A percentile compares a stretch with the other conserved stretches of the same genome.
These are phyloP conservation scores for Boloria euphrosyne DNA, from an alignment of 2,888 invertebrate genomes.

Conservation along the genomic window DNA sequence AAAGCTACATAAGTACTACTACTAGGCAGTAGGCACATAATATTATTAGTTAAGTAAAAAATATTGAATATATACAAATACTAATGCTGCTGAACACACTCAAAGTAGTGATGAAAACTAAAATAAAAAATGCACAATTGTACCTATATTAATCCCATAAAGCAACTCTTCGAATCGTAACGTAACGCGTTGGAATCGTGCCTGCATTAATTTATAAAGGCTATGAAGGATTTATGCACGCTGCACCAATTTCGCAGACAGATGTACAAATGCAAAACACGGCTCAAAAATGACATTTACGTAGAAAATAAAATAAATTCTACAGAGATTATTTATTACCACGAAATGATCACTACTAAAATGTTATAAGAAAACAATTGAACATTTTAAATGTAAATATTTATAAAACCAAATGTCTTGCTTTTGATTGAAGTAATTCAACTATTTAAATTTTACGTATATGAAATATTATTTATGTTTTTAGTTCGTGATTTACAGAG, in stretches of 20 bases:
- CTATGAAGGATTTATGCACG: conserved; percentile 42
- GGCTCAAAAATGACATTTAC: conserved; percentile 21
- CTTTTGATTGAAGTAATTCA: too few relatives aligned
- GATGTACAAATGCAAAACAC: conserved; percentile 34
- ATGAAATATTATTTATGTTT: too few relatives aligned
- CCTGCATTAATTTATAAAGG: conserved; percentile 42
- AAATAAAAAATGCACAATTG: conserved; percentile 36
- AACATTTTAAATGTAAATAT: too few relatives aligned
- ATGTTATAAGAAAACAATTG: too few relatives aligned
- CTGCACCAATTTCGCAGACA: conserved; percentile 40
- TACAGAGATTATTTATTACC: background rate
- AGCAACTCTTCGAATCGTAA: conserved; percentile 37
- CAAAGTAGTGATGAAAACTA: conserved; percentile 18
- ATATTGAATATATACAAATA: conserved; percentile 4
- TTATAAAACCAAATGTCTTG: too few relatives aligned
- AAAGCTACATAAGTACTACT: too few relatives aligned
- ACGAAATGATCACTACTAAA: too few relatives aligned
- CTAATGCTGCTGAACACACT: background rate
- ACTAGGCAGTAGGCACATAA: too few relatives aligned
- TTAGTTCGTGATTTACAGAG: too few relatives aligned
- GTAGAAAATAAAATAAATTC: background rate
- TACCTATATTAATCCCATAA: conserved; percentile 39
- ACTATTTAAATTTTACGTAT: too few relatives aligned
- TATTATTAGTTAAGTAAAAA: background rate
- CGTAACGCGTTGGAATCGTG: conserved; percentile 37